Percentiles rank a stretch among this genome's conserved stretches.
These are phyloP conservation scores for Chaenogobius annularis DNA, from an alignment of 2,113 vertebrate genomes.

Conservation along the genomic window DNA sequence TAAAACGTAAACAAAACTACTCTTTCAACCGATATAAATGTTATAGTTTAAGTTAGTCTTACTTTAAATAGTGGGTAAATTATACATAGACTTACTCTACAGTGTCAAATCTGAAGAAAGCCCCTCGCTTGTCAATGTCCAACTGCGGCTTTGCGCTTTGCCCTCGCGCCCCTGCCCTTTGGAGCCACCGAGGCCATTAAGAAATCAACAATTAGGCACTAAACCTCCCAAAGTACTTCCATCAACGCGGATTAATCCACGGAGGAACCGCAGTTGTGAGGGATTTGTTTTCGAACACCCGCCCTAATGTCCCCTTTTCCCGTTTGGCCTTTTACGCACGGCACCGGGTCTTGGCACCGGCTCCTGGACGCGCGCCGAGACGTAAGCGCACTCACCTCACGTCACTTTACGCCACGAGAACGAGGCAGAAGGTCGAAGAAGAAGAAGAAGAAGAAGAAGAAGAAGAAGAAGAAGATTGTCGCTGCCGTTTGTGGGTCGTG, in stretches of 20 bases:
- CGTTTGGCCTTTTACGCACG: neutral
- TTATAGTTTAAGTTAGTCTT: neutral
- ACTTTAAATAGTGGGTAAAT: neutral
- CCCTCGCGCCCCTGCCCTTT: neutral
- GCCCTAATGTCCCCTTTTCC: neutral
- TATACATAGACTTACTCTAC: neutral
- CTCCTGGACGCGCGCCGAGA: neutral
- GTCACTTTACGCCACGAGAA: neutral
- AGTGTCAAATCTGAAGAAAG: neutral
- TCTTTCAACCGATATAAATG: neutral
- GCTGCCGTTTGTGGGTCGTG: constrained; percentile 12
- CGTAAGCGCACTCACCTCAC: constrained; percentile 10
- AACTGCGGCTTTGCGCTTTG: constrained; percentile 15
- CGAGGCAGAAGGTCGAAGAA: neutral
- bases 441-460: no score
- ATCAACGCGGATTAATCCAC: constrained; percentile 38
- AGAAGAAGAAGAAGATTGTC: neutral
- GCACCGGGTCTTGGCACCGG: constrained; percentile 20
- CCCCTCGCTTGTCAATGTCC: constrained; percentile 1
- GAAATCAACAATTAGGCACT: constrained; percentile 20
- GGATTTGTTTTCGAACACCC: neutral
- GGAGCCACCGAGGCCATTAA: constrained; percentile 1
- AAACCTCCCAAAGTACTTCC: constrained; percentile 22
- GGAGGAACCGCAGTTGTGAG: constrained; percentile 2
- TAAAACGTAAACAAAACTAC: no score